phyloP scores from a whole-genome alignment of 1,140 invertebrate genomes.

The Drepana arcuata region DNA sequence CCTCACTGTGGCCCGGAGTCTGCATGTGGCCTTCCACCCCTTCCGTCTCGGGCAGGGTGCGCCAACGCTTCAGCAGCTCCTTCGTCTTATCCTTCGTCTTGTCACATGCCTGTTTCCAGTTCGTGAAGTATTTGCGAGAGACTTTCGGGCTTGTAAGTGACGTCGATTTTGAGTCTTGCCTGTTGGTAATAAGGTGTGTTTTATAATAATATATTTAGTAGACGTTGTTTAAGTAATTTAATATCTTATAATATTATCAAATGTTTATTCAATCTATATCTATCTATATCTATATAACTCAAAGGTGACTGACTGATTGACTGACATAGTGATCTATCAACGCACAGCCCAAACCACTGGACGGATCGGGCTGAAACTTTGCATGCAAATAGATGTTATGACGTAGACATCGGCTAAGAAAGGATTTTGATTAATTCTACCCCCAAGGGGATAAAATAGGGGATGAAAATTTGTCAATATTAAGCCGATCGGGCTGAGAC shows the following conservation, averaged over 20 bases:
- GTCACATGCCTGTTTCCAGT: constrained; percentile 80
- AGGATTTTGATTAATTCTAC: too few species aligned
- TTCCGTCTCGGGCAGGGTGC: constrained; percentile 75
- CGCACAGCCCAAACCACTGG: too few species aligned
- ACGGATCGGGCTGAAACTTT: too few species aligned
- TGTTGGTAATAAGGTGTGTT: constrained; percentile 18
- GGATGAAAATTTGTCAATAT: too few species aligned
- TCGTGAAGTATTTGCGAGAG: constrained; percentile 77
- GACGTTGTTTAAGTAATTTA: constrained; percentile 2
- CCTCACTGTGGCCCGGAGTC: constrained; percentile 36
- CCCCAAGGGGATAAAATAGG: too few species aligned
- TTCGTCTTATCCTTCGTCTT: constrained; percentile 79
- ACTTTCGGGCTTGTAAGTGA: constrained; percentile 71
- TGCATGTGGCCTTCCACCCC: constrained; percentile 40
- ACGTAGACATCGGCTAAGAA: too few species aligned
- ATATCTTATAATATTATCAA: neutral
- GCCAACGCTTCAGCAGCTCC: constrained; percentile 78
- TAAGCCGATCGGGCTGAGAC: too few species aligned
- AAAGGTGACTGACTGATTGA: neutral
- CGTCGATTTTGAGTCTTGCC: constrained; percentile 51
- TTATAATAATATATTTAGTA: too few species aligned
- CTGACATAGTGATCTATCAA: too few species aligned
- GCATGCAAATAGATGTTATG: too few species aligned
- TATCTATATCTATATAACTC: neutral
- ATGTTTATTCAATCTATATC: neutral